These are phyloP conservation scores for Calliopum simillimum DNA, from an alignment of 2,888 invertebrate genomes.

Conservation along the genomic window DNA sequence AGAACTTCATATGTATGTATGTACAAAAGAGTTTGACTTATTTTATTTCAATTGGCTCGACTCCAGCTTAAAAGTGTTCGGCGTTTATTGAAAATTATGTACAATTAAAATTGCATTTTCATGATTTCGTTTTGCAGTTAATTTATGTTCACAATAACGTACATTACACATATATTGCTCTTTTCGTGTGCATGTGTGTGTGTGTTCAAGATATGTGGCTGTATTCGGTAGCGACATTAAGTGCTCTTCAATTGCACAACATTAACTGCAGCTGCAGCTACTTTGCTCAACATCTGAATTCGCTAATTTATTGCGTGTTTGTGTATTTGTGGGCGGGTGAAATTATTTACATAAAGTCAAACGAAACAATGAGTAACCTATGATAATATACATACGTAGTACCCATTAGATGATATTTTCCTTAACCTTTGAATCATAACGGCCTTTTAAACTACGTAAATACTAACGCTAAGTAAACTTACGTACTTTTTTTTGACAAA, in stretches of 20 bases:
- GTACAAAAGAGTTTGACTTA: background rate
- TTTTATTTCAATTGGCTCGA: background rate
- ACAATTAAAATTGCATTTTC: conserved; percentile 1
- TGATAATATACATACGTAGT: too few species aligned
- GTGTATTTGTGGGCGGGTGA: too few species aligned
- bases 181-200: background rate
- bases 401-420: too few species aligned
- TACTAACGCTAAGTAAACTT: too few species aligned
- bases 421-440: too few species aligned
- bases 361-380: too few species aligned
- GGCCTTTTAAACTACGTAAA: too few species aligned
- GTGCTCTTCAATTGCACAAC: conserved; percentile 4
- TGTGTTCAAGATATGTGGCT: background rate
- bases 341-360: too few species aligned
- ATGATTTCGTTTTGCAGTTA: background rate
- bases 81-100: conserved; percentile 4
- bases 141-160: background rate
- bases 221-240: background rate
- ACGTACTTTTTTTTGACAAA: too few species aligned
- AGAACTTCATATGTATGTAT: too few species aligned
- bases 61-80: background rate
- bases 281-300: background rate
- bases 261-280: background rate
- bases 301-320: conserved; percentile 10
- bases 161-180: background rate